Conservation (phyloP, 2,113 vertebrate genomes). For the Gallinago undulata region DNA sequence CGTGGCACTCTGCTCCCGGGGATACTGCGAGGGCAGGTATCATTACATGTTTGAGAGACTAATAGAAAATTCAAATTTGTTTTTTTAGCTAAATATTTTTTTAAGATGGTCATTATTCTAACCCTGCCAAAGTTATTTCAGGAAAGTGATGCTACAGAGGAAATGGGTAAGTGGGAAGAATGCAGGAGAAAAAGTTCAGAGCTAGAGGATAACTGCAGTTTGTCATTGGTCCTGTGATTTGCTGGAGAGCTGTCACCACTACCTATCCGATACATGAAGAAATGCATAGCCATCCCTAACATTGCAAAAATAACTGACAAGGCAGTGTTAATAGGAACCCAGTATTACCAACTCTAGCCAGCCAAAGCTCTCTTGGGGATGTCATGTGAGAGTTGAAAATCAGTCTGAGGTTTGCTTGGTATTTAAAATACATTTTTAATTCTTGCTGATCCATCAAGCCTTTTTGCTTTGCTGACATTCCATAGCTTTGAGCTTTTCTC, state of each 20-base stretch:
- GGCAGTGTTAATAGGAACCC: conserved; percentile 1
- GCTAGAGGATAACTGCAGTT: not conserved
- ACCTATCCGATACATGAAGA: not conserved
- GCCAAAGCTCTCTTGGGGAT: not conserved
- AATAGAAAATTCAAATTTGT: not conserved
- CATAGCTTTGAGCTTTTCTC: not conserved
- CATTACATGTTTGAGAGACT: not conserved
- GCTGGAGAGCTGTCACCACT: not conserved
- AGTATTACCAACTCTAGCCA: not conserved
- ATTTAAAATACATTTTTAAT: conserved; percentile 22
- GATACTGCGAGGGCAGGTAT: not conserved
- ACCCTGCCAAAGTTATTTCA: not conserved
- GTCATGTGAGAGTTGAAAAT: not conserved
- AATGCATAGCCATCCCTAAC: not conserved
- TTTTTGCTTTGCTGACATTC: conserved; percentile 9
- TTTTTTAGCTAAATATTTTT: not conserved
- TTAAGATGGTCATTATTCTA: not conserved
- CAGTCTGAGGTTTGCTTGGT: not conserved
- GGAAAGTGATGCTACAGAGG: not conserved
- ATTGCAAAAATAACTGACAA: not conserved
- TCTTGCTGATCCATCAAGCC: conserved; percentile 11
- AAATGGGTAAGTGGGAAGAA: not conserved
- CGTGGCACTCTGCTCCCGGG: not conserved
- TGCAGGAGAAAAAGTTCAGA: not conserved
- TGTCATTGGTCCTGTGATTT: not conserved